These are phyloP conservation scores for Microctonus brassicae DNA, from an alignment of 2,888 invertebrate genomes.

Conservation along the genomic window DNA sequence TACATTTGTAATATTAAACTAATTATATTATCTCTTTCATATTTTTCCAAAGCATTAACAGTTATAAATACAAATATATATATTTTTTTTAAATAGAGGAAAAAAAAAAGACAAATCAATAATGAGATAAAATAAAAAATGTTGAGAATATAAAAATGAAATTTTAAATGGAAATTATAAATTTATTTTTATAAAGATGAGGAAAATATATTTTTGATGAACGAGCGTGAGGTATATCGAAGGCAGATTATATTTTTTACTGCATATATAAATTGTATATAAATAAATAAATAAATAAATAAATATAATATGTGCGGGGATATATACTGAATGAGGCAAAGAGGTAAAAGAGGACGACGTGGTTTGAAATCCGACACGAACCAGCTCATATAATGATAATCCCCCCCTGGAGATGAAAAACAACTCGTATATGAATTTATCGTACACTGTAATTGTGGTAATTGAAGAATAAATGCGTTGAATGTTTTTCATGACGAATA, in stretches of 20 bases:
- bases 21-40: too few species aligned
- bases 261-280: too few species aligned
- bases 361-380: constrained; percentile 29
- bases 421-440: constrained; percentile 22
- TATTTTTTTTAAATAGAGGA: too few species aligned
- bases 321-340: not conserved
- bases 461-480: constrained; percentile 21
- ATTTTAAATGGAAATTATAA: not conserved
- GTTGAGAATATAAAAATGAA: not conserved
- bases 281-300: too few species aligned
- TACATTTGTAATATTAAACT: too few species aligned
- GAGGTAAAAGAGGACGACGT: constrained; percentile 11
- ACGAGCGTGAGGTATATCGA: not conserved
- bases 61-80: too few species aligned
- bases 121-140: not conserved
- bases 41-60: too few species aligned
- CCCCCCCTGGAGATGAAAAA: constrained; percentile 21
- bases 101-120: too few species aligned
- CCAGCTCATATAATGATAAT: constrained; percentile 27
- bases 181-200: not conserved
- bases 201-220: not conserved
- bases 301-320: too few species aligned
- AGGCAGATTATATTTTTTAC: not conserved
- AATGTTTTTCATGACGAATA: constrained; percentile 5
- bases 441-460: constrained; percentile 14